Conservation (phyloP, 2,113 vertebrate genomes). For the Phrynosoma platyrhinos region DNA sequence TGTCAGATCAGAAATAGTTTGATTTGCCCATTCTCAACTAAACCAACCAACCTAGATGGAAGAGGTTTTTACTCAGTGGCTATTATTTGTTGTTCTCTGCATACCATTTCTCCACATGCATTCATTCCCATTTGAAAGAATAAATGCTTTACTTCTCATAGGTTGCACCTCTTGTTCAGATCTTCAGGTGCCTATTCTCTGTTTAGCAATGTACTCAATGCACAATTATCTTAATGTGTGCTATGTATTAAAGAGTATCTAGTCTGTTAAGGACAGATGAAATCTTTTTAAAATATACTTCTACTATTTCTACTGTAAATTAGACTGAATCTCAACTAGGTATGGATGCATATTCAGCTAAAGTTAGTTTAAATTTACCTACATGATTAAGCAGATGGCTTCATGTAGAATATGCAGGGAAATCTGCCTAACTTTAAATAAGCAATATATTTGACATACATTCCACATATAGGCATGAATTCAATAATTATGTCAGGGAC, state of each 20-base stretch:
- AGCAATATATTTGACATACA: neutral
- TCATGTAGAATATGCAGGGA: neutral
- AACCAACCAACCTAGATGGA: neutral
- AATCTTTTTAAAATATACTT: neutral
- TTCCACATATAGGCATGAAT: neutral
- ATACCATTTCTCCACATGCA: neutral
- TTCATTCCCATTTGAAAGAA: neutral
- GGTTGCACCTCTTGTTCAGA: neutral
- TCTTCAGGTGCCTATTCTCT: neutral
- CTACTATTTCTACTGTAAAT: conserved; percentile 3
- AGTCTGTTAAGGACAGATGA: conserved; percentile 3
- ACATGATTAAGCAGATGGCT: neutral
- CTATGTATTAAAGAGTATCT: neutral
- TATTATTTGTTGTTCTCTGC: neutral
- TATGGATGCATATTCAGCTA: conserved; percentile 4
- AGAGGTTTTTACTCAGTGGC: neutral
- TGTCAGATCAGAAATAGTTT: neutral
- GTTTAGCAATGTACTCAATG: neutral
- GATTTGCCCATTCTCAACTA: neutral
- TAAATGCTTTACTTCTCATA: neutral
- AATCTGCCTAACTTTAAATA: conserved; percentile 10
- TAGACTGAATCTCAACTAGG: conserved; percentile 8
- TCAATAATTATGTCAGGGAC: neutral
- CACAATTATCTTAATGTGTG: neutral
- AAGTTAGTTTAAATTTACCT: conserved; percentile 28